Evolutionary conservation across 1,140 invertebrate species (phyloP).

Genomic region (Drosophila parabipectinata): DNA sequence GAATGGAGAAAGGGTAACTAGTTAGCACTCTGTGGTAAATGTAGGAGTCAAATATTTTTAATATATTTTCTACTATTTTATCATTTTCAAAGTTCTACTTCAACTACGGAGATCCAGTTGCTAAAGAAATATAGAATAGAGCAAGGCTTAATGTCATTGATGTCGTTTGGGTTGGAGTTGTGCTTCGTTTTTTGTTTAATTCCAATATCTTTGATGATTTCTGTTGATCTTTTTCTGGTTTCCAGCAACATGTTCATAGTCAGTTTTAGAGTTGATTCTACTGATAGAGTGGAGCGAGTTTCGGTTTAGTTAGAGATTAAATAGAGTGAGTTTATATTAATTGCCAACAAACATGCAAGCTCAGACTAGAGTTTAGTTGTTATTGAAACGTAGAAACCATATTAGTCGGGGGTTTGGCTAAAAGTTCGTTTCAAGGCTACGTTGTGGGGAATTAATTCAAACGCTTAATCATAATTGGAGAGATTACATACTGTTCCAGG

Average conservation of each 20-base stretch:
- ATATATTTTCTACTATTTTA: slow-evolving; percentile 47
- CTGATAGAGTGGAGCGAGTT: slow-evolving; percentile 33
- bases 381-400: background rate
- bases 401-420: background rate
- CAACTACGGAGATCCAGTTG: slow-evolving; percentile 76
- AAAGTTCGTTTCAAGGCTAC: slow-evolving; percentile 3
- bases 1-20: slow-evolving; percentile 11
- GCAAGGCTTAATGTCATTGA: slow-evolving; percentile 63
- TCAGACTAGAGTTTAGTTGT: slow-evolving; percentile 8
- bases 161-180: slow-evolving; percentile 35
- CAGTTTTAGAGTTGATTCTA: slow-evolving; percentile 69
- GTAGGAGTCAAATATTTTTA: slow-evolving; percentile 15
- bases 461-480: background rate
- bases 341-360: slow-evolving; percentile 24
- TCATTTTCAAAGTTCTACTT: slow-evolving; percentile 63
- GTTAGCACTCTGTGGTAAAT: slow-evolving; percentile 1
- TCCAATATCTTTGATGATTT: slow-evolving; percentile 72
- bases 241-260: slow-evolving; percentile 83
- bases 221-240: slow-evolving; percentile 41
- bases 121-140: slow-evolving; percentile 69
- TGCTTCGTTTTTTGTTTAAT: slow-evolving; percentile 35
- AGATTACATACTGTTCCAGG: background rate
- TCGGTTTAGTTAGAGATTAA: slow-evolving; percentile 28
- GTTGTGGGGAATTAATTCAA: slow-evolving; percentile 6
- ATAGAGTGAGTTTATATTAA: slow-evolving; percentile 18